Base-by-base conservation (phyloP, 2,888 invertebrate genomes). In the Lasioglossum marginatum region DNA sequence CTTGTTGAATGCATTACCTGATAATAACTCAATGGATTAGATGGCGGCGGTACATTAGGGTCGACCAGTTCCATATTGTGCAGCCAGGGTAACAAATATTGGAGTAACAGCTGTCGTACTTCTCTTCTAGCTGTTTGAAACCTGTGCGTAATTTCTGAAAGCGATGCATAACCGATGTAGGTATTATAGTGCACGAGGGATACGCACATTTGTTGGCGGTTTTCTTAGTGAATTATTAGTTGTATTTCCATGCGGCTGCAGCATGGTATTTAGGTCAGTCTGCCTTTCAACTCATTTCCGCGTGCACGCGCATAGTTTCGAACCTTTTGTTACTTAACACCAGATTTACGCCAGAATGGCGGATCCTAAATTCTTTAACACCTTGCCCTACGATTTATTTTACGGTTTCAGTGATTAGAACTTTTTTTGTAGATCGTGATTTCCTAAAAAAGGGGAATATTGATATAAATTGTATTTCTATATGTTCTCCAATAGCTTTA, bases 51-150 rank as follows among this genome's bases (percentile, higher is more conserved):
- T 86, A 99, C 98, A 93, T 98, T 98, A 27, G 99, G 99, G 94
- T 99, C 99, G 6, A 99, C 98, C 87, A 99, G 96, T 95, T 99
- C 99, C 97, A 99, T 98, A 96, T 99, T 99, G 94, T 99, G 98
- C 81, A 99, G 96, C 99, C 99, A 99, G 23, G 99, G 99, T 82
- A 99, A 96, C 91, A 99, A 96, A 95, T 99, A 99, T 94, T 98
- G 98, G 79, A 99, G 96, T 89, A 99, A 96, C 87, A 98, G 96
- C 92, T 99, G 98, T 1, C 99, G 97, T 0, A 99, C 98, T 95
- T 99, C 98, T 8, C 99, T 98, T 68, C 99, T 96, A 0, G 99
- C 99, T 12, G 99, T 99, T 96, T 99, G 99, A 95, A 99, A 98
- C 86, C 99, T 97, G 95, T 98, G 98, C 14, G 99, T 99, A 85